Evolutionary conservation across 92 coral and sea anemone genomes (phyloP).

Genomic region (Phenganax subtilis): DNA sequence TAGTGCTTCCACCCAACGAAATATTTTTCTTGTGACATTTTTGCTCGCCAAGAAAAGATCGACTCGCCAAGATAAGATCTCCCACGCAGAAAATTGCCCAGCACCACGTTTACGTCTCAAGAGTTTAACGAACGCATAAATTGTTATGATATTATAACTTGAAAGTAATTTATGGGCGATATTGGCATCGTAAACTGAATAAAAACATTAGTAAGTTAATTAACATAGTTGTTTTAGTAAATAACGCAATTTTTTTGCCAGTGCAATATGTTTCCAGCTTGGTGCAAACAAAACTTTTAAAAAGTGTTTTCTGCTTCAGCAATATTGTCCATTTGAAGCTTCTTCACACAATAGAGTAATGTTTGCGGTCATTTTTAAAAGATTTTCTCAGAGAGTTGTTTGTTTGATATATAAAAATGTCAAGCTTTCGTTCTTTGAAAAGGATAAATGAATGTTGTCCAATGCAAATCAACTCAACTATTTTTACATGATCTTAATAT

Average conservation of each 20-base stretch:
- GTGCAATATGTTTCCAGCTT: not conserved
- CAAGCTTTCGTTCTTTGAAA: not conserved
- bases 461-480: too few species aligned
- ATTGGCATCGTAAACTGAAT: not conserved
- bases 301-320: not conserved
- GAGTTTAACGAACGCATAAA: too few species aligned
- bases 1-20: too few species aligned
- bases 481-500: too few species aligned
- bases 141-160: too few species aligned
- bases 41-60: too few species aligned
- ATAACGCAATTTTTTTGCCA: not conserved
- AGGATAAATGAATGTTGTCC: not conserved
- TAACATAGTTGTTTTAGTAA: not conserved
- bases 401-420: too few species aligned
- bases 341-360: not conserved
- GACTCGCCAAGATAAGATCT: too few species aligned
- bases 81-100: too few species aligned
- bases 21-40: too few species aligned
- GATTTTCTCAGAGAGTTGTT: not conserved
- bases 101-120: too few species aligned
- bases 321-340: not conserved
- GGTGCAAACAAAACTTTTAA: not conserved
- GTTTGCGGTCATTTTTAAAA: not conserved
- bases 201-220: not conserved
- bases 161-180: not conserved